Base-by-base conservation (phyloP, 2,888 invertebrate species). In the Polietes domitor region DNA sequence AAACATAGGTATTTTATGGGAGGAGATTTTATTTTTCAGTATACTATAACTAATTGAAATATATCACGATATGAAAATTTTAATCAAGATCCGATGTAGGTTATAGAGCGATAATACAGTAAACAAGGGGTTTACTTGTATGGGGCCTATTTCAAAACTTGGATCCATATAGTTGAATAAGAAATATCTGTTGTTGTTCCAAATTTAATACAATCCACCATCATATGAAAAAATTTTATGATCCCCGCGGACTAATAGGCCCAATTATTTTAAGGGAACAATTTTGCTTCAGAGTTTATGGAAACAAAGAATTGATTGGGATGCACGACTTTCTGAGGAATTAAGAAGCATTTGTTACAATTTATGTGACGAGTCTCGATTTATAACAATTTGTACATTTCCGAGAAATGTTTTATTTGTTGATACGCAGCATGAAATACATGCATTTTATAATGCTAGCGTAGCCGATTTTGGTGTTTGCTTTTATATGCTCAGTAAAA, bases 281-380 rank as follows among this genome's bases (percentile, higher is more conserved):
- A 50, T 80, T 32, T 68, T 80, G 41, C 24, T 82, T 15, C 75
- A 75, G 26, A 26, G n/a, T 24, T 61, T 78, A n/a, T 82, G 82
- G 78, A 61, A 61, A 10, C 50, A 61, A 63, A 80, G 79, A 17
- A 28, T 80, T 19, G 43, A 80, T n/a, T 85, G 84, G 75, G 81
- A 81, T 37, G 73, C 78, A 5, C 73, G 15, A 32, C 10, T 80
- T 9, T 71, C 76, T 1, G 63, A 79, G 12, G 2, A 6, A 17
- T 26, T 72, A 5, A 28, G 75, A 0, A n/a, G 58, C n/a, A 50
- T 63, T n/a, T 83, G 74, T 77, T 15, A 63, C 10, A 32, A 72
- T 15, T 37, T 79, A 10, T 72, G 71, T 15, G 37, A 74, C 9
- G 68, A 79, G 19, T 79, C 76, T 37, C 21, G 7, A 21, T 2